Conservation (phyloP, 2,113 vertebrate genomes). For the Globicephala melas region DNA sequence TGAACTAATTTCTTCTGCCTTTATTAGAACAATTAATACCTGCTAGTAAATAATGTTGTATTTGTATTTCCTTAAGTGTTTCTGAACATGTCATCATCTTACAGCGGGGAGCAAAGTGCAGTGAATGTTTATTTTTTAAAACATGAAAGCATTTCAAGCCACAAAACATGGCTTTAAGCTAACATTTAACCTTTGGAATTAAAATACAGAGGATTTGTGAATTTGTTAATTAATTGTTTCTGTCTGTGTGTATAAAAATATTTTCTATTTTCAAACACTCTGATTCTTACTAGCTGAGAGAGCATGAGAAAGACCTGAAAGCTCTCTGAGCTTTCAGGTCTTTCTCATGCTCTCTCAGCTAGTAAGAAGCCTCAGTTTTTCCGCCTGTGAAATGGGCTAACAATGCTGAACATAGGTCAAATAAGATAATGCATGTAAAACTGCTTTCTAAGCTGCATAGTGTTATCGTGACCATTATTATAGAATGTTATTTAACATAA, state of each 20-base stretch:
- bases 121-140: not conserved
- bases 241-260: constrained; percentile 16
- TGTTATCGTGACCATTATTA: not conserved
- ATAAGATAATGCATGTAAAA: not conserved
- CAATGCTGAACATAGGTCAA: not conserved
- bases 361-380: not conserved
- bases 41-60: not conserved
- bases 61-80: constrained; percentile 37
- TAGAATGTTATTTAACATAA: not conserved
- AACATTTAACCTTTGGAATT: not conserved
- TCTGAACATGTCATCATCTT: constrained; percentile 1
- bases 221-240: not conserved
- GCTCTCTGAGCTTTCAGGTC: not conserved
- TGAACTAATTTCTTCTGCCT: not conserved
- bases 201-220: not conserved
- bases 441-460: not conserved
- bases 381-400: not conserved
- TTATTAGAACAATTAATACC: not conserved
- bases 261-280: not conserved
- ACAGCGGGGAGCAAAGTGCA: not conserved
- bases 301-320: not conserved
- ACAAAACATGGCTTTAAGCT: constrained; percentile 10
- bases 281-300: not conserved
- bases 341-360: no score
- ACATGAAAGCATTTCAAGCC: not conserved